Percentiles rank a stretch among this genome's conserved stretches.
phyloP scores from a whole-genome alignment of 2,888 invertebrate genomes.

The Anorthoa munda region DNA sequence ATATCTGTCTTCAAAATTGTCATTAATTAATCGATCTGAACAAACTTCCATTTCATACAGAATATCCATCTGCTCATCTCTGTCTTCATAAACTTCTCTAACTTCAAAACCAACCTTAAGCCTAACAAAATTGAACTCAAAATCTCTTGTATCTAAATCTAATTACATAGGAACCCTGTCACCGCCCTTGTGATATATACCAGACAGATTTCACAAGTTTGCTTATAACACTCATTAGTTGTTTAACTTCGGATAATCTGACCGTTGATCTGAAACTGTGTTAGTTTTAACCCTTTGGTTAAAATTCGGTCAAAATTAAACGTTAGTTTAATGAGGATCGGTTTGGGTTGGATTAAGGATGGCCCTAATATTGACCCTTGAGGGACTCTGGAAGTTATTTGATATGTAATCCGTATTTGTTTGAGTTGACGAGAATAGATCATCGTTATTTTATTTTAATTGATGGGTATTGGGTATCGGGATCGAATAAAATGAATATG shows the following conservation, averaged over 20 bases:
- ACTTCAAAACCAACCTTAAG: constrained; percentile 29
- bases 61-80: constrained; percentile 37
- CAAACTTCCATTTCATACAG: constrained; percentile 32
- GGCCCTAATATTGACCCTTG: constrained; percentile 44
- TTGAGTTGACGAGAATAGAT: constrained; percentile 10
- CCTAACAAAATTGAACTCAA: not conserved
- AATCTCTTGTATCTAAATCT: constrained; percentile 16
- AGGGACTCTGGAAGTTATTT: constrained; percentile 28
- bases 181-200: constrained; percentile 36
- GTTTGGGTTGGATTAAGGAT: constrained; percentile 49
- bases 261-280: constrained; percentile 56
- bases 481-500: not conserved
- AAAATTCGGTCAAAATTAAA: constrained; percentile 54
- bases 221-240: constrained; percentile 56
- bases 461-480: not conserved
- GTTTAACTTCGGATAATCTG: constrained; percentile 63
- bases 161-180: constrained; percentile 46
- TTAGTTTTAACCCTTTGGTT: constrained; percentile 61
- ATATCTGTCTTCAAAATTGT: constrained; percentile 30
- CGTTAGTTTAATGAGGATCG: constrained; percentile 57
- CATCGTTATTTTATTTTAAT: constrained; percentile 14
- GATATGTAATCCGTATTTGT: constrained; percentile 28
- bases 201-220: constrained; percentile 58
- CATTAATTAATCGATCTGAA: constrained; percentile 46
- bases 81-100: constrained; percentile 5